phyloP scores from a whole-genome alignment of 2,888 invertebrate species.

The Drosophila macrothrix region DNA sequence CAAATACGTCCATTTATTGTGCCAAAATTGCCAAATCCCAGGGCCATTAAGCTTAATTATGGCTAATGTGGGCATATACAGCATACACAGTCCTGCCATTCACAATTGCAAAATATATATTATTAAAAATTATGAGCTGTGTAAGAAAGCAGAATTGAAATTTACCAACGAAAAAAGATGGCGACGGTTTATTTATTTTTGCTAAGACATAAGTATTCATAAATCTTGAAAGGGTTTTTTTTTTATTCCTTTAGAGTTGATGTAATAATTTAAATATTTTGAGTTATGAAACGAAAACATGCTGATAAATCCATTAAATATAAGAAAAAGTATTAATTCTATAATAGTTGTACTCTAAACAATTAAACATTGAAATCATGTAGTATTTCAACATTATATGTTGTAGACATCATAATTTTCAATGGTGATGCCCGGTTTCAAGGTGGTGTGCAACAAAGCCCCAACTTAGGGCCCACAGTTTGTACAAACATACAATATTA shows the following conservation, averaged over 20 bases:
- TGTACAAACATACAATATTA: conserved; percentile 63
- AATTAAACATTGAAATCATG: background rate
- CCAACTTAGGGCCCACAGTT: background rate
- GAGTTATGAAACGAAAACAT: background rate
- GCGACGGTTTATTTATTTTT: background rate
- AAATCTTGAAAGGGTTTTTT: background rate
- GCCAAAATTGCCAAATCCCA: conserved; percentile 74
- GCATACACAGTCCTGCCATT: conserved; percentile 5
- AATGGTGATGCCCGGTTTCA: background rate
- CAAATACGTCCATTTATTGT: conserved; percentile 68
- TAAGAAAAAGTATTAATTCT: background rate
- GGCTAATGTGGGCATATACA: conserved; percentile 42
- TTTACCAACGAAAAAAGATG: background rate
- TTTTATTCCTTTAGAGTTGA: background rate
- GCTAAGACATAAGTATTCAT: background rate
- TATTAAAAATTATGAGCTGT: conserved; percentile 1
- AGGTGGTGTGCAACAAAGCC: background rate
- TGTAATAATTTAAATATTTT: background rate
- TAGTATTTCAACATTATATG: background rate
- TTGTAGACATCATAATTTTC: background rate
- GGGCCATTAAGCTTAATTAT: conserved; percentile 80
- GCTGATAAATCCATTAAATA: background rate
- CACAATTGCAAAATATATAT: conserved; percentile 6
- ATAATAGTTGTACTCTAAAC: background rate
- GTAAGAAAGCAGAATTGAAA: conserved; percentile 5